phyloP scores from a whole-genome alignment of 1,140 invertebrate genomes.

The Solen grandis region DNA sequence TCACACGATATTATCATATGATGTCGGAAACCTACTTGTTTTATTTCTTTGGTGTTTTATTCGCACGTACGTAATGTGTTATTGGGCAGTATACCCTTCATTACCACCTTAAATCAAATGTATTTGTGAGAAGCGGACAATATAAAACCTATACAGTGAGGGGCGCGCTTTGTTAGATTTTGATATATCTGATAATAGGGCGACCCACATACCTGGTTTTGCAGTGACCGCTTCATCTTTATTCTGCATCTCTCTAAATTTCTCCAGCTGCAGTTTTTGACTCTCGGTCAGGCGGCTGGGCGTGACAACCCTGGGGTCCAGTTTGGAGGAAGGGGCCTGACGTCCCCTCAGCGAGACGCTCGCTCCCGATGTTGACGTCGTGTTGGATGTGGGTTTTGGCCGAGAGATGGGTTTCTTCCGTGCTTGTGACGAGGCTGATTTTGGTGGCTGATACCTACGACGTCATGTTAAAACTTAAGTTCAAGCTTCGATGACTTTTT shows the following conservation, averaged over 20 bases:
- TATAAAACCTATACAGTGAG: background rate
- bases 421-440: background rate
- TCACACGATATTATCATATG: too few species aligned
- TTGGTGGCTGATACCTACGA: background rate
- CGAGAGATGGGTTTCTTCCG: background rate
- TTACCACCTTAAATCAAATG: background rate
- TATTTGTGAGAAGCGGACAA: background rate
- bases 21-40: too few species aligned
- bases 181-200: background rate
- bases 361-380: background rate
- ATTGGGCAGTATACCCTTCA: background rate
- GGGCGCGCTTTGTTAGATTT: background rate
- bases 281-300: background rate
- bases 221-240: background rate
- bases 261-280: constrained; percentile 21
- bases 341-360: too few species aligned
- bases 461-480: background rate
- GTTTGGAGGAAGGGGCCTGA: constrained; percentile 21
- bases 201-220: background rate
- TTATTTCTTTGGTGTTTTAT: too few species aligned
- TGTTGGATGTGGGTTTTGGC: background rate
- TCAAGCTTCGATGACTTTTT: background rate
- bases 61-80: background rate
- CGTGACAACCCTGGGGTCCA: background rate
- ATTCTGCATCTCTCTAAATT: constrained; percentile 21